Evolutionary conservation across 2,888 invertebrate genomes (phyloP), one percentile per base, ranked within the genome.

Genomic region (Ophion ventricosus): DNA sequence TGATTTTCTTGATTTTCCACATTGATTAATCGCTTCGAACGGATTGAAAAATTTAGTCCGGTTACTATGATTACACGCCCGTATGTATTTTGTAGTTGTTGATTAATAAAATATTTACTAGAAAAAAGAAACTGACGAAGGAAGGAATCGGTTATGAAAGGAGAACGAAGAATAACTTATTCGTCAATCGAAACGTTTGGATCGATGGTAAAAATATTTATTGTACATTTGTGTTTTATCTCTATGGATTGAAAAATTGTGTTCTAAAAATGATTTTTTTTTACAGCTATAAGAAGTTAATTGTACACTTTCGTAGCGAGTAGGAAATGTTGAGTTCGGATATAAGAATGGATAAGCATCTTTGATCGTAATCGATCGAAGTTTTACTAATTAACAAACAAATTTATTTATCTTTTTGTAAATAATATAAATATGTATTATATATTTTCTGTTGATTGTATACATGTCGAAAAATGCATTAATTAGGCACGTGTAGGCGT

Each of bases 71-170:
- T 88, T 85, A 84, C 66, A 67, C 84, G 82, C 86, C 83, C 79
- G 86, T 87, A 74, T 80, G 86, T 87, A 87, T 86, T 88, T 87
- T 88, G 88, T 88, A 88, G 88, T 87, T 88, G 88, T 88, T 87
- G 88, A 87, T 88, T 85, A 88, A 87, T 87, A 86, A 88, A 88
- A 87, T 85, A 86, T 88, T 87, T 88, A 87, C 87, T 87, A 88
- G 86, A 84, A 87, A 87, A 85, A 14, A 67, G 11, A 56, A 56
- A 25, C 40, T 14, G 49, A 40, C 1, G 11, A 20, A 78, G 14
- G 61, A 56, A 63, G 29, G 59, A 43, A 14, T 64, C 61, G 10
- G 20, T 25, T 26, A 20, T 14, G 20, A 61, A 20, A 35, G 57
- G 25, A 61, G 43, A 61, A 35, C 56, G 57, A 61, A 20, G 69